phyloP scores from a whole-genome alignment of 2,888 invertebrate species.

The Nipponacmea schrenckii region DNA sequence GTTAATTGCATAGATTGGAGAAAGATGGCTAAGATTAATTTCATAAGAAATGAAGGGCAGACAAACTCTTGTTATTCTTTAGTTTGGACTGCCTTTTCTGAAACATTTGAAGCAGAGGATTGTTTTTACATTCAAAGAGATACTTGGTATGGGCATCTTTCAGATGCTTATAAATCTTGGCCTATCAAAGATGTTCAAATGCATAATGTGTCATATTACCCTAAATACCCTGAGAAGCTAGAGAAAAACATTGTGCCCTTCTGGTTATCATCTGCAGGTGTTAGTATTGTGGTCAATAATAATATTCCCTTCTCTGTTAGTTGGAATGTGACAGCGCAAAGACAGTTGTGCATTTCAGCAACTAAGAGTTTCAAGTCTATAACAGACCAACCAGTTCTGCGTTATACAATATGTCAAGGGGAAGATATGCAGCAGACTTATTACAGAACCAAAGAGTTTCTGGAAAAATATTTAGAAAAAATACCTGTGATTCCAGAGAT shows the following conservation, averaged over 20 bases:
- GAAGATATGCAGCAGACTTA: conserved; percentile 29
- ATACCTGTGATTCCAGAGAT: conserved; percentile 19
- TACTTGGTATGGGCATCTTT: conserved; percentile 16
- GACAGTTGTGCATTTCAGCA: conserved; percentile 35
- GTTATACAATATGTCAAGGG: conserved; percentile 35
- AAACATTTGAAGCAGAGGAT: conserved; percentile 31
- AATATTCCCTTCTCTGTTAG: conserved; percentile 29
- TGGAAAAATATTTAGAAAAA: neutral
- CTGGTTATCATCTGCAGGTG: conserved; percentile 36
- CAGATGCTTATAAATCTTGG: conserved; percentile 20
- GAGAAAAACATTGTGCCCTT: conserved; percentile 31
- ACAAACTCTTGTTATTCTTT: conserved; percentile 32
- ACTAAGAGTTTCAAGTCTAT: conserved; percentile 19
- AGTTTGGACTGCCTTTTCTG: conserved; percentile 29
- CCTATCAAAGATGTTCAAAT: conserved; percentile 17
- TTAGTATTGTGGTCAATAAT: conserved; percentile 33
- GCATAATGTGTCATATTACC: conserved; percentile 27
- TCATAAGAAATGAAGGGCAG: conserved; percentile 26
- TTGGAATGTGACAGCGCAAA: conserved; percentile 35
- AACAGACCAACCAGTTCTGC: conserved; percentile 21
- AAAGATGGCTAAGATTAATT: conserved; percentile 30
- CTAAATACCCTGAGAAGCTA: conserved; percentile 31
- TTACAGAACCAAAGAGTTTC: conserved; percentile 23
- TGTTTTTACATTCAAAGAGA: conserved; percentile 34
- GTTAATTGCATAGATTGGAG: conserved; percentile 34